Base-by-base conservation (phyloP, 37 sponge, comb jelly and placozoan genomes). In the Chondrilla cf. caribensis region DNA sequence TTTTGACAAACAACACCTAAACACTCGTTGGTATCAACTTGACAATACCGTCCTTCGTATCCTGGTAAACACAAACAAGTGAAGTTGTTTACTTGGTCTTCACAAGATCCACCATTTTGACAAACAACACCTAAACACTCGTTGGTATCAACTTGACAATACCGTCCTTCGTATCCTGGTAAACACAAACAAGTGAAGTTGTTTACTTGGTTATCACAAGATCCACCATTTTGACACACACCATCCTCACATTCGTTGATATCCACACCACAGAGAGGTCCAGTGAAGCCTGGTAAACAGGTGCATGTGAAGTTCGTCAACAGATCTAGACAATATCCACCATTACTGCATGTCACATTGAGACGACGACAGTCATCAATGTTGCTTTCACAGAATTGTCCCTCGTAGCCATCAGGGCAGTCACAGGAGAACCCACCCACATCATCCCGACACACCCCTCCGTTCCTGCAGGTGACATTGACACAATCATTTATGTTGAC, bases 221-320 rank as follows among this genome's bases (percentile, higher is more conserved):
- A 47, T 47, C 51, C 51, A 47, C 77, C 78, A 60, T 90, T 94
- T 25, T 31, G 26, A 73, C 94, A 94, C 3, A 90, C 91, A 40
- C 77, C 43, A 28, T 25, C 33, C 2, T 25, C 67, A 83, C 93
- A 93, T 0, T 89, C 90, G 40, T 93, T 70, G 47, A 93, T 86
- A 29, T 84, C 77, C 0, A 82, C 41, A 3, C 89, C 85, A 79
- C 93, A 93, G 19, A 33, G 39, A 0, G 4, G 19, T 5, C 93
- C 93, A 64, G 87, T 86, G 60, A 77, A 93, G 22, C 87, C 94
- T 0, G 60, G 75, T 73, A 58, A 71, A 82, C 94, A 93, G 14
- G 9, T 38, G 79, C 94, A 93, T 4, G 3, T 58, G 55, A 73
- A 86, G 21, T 2, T 60, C 68, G 80, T 81, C 3, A 81, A 26